Conservation (phyloP, 2,888 invertebrate genomes). For the Hyppa rectilinea region DNA sequence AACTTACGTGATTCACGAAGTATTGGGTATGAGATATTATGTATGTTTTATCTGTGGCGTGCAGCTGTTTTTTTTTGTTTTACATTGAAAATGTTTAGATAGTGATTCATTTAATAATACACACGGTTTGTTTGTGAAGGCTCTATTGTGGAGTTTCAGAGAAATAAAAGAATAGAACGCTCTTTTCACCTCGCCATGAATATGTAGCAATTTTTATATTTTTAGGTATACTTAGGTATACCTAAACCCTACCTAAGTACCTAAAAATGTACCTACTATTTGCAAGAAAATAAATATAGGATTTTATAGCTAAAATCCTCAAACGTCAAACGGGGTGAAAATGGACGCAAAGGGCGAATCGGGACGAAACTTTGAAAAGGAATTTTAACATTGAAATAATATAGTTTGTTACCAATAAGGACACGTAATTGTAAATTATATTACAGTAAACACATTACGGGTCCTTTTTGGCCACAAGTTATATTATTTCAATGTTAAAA, state of each 20-base stretch:
- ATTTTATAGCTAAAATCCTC: too few relatives aligned
- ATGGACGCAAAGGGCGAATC: too few relatives aligned
- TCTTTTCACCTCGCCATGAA: neutral
- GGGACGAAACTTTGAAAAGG: too few relatives aligned
- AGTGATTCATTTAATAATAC: slow-evolving; percentile 55
- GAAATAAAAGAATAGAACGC: slow-evolving; percentile 1
- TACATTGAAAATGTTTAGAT: slow-evolving; percentile 56
- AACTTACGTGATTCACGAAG: slow-evolving; percentile 42
- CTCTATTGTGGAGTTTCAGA: slow-evolving; percentile 28
- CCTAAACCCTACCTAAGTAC: too few relatives aligned
- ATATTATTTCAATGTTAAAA: too few relatives aligned
- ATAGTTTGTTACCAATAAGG: too few relatives aligned
- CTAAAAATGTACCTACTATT: neutral
- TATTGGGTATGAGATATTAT: slow-evolving; percentile 37
- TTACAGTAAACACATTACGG: too few relatives aligned
- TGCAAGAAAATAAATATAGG: neutral
- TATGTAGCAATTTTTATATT: neutral
- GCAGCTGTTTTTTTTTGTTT: slow-evolving; percentile 61
- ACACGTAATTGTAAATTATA: too few relatives aligned
- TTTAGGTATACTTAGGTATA: neutral
- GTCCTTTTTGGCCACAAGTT: too few relatives aligned
- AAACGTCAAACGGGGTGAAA: too few relatives aligned
- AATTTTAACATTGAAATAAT: too few relatives aligned
- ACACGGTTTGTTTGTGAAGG: slow-evolving; percentile 18
- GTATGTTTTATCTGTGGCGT: slow-evolving; percentile 11